Evolutionary conservation across 2,113 vertebrate genomes (phyloP).

Genomic region (Jaculus jaculus): DNA sequence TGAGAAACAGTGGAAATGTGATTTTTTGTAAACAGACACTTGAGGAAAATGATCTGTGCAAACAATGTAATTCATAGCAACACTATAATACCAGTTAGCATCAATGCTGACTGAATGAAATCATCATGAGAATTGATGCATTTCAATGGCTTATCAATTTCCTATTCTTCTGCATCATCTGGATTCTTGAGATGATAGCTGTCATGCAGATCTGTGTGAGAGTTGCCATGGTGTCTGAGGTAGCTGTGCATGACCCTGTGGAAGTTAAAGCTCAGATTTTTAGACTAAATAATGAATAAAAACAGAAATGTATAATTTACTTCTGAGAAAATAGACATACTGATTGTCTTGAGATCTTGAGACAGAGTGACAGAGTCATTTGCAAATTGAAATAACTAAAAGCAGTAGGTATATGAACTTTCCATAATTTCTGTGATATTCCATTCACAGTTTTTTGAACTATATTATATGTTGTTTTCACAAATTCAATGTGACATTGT

Average conservation of each 20-base stretch:
- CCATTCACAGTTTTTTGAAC: background rate
- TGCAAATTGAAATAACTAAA: conserved; percentile 40
- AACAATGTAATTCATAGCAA: conserved; percentile 50
- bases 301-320: background rate
- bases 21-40: conserved; percentile 54
- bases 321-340: conserved; percentile 1
- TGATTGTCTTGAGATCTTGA: conserved; percentile 11
- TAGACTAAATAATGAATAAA: background rate
- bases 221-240: background rate
- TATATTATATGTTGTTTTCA: conserved; percentile 8
- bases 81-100: conserved; percentile 37
- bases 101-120: conserved; percentile 60
- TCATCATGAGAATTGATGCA: conserved; percentile 59
- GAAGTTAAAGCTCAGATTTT: conserved; percentile 35
- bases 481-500: background rate
- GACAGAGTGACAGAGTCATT: conserved; percentile 41
- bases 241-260: background rate
- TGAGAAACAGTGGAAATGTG: background rate
- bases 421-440: background rate
- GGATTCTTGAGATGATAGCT: conserved; percentile 52
- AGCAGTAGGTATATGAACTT: background rate
- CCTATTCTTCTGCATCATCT: conserved; percentile 51
- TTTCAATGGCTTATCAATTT: conserved; percentile 40
- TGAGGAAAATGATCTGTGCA: background rate
- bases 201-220: background rate